Evolutionary conservation across 2,888 invertebrate genomes (phyloP).

Genomic region (Gisinianus flammeolus): DNA sequence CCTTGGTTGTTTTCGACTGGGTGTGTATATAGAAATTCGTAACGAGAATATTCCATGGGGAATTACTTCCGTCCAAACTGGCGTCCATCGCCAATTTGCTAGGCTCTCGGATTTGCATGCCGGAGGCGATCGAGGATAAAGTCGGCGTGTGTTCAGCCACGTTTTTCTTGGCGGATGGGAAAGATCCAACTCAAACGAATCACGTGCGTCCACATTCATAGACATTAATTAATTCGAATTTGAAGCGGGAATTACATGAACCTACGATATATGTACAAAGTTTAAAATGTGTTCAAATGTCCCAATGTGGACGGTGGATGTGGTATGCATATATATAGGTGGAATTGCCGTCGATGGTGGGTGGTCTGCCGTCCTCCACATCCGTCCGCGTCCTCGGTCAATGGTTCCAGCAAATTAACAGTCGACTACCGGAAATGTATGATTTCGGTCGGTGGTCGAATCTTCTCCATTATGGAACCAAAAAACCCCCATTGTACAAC

Average conservation of each 20-base stretch:
- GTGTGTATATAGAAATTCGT: too few relatives aligned
- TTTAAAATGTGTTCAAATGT: too few relatives aligned
- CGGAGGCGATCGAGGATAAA: background rate
- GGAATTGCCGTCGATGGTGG: background rate
- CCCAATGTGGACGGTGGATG: too few relatives aligned
- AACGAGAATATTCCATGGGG: too few relatives aligned
- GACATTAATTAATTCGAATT: too few relatives aligned
- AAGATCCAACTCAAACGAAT: conserved; percentile 3
- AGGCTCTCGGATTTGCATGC: background rate
- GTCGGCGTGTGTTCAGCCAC: background rate
- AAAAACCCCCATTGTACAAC: conserved; percentile 1
- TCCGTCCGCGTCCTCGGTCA: background rate
- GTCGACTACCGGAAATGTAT: background rate
- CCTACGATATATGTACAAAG: background rate
- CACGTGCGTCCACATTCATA: too few relatives aligned
- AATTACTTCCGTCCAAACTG: conserved; percentile 5
- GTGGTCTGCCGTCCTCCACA: conserved; percentile 14
- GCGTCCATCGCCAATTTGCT: background rate
- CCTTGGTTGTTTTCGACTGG: too few relatives aligned
- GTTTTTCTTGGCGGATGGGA: background rate
- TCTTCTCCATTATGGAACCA: background rate
- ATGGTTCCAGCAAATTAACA: conserved; percentile 20
- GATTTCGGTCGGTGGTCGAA: background rate
- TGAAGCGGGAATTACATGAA: background rate
- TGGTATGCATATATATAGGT: too few relatives aligned